Percentiles rank a stretch among this genome's conserved stretches.
phyloP scores from a whole-genome alignment of 2,113 vertebrate species.

The Cyanoliseus patagonus region DNA sequence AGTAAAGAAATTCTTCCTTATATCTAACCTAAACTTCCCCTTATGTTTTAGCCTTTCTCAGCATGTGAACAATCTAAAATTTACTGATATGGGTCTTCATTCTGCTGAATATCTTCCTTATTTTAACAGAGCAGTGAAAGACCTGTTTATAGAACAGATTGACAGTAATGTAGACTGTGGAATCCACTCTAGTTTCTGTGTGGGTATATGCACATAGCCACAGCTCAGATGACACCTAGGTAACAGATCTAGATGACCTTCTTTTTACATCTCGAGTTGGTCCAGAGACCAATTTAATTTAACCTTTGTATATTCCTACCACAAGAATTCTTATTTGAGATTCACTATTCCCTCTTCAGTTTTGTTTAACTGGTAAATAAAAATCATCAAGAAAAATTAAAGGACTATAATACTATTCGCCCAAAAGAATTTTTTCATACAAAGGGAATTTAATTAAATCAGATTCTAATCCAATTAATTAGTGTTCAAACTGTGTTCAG shows the following conservation, averaged over 20 bases:
- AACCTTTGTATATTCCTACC: background rate
- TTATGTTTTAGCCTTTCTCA: background rate
- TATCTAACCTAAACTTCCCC: background rate
- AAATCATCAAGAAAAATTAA: background rate
- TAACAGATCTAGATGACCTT: background rate
- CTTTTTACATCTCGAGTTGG: background rate
- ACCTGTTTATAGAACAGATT: background rate
- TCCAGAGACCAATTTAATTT: conserved; percentile 11
- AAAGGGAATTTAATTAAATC: conserved; percentile 44
- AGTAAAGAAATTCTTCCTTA: background rate
- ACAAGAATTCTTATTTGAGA: background rate
- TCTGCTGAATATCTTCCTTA: background rate
- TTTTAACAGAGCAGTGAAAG: background rate
- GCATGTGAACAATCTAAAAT: background rate
- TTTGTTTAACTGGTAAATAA: conserved; percentile 9
- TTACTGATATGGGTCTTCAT: background rate
- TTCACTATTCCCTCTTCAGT: background rate
- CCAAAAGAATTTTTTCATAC: background rate
- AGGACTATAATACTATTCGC: background rate
- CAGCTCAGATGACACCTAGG: background rate
- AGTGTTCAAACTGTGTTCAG: conserved; percentile 12
- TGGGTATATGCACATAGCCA: background rate
- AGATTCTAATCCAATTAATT: conserved; percentile 40
- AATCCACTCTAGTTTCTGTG: background rate
- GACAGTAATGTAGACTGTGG: background rate